Evolutionary conservation across 1,140 invertebrate genomes (phyloP), one percentile per base, ranked within the genome.

Genomic region (Drosophila kepulauana): DNA sequence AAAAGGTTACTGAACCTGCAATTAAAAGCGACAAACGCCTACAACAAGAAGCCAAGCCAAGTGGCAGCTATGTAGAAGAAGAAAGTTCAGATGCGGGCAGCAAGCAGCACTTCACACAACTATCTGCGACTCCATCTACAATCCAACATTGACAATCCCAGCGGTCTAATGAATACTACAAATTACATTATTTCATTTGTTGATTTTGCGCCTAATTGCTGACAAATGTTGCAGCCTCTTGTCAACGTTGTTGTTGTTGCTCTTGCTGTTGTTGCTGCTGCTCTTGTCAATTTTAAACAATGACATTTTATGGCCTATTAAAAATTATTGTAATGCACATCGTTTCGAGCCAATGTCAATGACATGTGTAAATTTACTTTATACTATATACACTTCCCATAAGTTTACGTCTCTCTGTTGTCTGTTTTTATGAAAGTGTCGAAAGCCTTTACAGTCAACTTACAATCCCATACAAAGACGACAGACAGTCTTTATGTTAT

Each of bases 1-100:
- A 86, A 86, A 89, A 89, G 85, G 85, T 89, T 89, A 89, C 71
- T 89, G 85, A 89, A 89, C 85, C 85, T 85, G 56, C 81, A 89
- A 89, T 89, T 90, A 89, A 89, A 89, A 28, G 8, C 62, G 28
- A 52, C 28, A 68, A 65, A 66, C 65, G 69, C 72, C 71, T 51
- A 71, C 72, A 45, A 73, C 67, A 61, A 58, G 20, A 51, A 46
- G 49, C 11, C 7, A 10, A 38, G 8, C 15, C 28, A 43, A 43
- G 28, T 20, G 6, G 20, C 46, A 38, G 11, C 25, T 5, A 59
- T 41, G 10, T 41, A 52, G 41, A 25, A 41, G 41, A 25, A 46
- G 11, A 63, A 59, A 58, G 28, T 33, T 11, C 30, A 72, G 67
- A 87, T 82, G 82, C 82, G 76, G 76, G 79, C 65, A 33, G 7